phyloP scores from a whole-genome alignment of 1,140 invertebrate species.

The Nasonia vitripennis region DNA sequence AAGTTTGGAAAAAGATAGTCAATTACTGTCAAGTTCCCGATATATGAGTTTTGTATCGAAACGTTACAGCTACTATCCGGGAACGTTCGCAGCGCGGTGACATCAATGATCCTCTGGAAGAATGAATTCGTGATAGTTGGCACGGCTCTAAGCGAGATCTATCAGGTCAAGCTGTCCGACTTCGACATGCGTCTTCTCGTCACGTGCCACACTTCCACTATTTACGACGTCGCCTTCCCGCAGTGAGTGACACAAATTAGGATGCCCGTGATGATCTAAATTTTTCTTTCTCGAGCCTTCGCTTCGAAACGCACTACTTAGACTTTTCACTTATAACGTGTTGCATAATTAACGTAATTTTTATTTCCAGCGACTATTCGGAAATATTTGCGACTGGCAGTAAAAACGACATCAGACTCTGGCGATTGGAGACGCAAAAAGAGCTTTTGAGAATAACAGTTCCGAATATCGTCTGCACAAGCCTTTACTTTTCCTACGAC shows the following conservation, averaged over 20 bases:
- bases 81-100: slow-evolving; percentile 79
- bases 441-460: slow-evolving; percentile 90
- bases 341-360: not conserved
- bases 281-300: not conserved
- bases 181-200: slow-evolving; percentile 83
- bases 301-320: not conserved
- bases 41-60: not conserved
- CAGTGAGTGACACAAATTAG: slow-evolving; percentile 74
- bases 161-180: slow-evolving; percentile 82
- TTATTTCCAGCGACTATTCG: slow-evolving; percentile 79
- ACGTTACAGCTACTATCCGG: slow-evolving; percentile 73
- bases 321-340: no score
- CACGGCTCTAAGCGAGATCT: slow-evolving; percentile 88
- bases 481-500: slow-evolving; percentile 84
- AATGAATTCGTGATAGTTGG: slow-evolving; percentile 81
- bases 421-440: slow-evolving; percentile 84
- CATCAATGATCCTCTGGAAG: slow-evolving; percentile 79
- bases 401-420: slow-evolving; percentile 89
- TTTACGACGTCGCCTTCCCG: slow-evolving; percentile 91
- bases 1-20: not conserved
- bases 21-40: no score
- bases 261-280: not conserved
- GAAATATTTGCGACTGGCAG: slow-evolving; percentile 91
- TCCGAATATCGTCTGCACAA: slow-evolving; percentile 89
- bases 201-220: slow-evolving; percentile 87